Conservation (phyloP, 2,797 vertebrate genomes). For the Gambelia wislizenii region DNA sequence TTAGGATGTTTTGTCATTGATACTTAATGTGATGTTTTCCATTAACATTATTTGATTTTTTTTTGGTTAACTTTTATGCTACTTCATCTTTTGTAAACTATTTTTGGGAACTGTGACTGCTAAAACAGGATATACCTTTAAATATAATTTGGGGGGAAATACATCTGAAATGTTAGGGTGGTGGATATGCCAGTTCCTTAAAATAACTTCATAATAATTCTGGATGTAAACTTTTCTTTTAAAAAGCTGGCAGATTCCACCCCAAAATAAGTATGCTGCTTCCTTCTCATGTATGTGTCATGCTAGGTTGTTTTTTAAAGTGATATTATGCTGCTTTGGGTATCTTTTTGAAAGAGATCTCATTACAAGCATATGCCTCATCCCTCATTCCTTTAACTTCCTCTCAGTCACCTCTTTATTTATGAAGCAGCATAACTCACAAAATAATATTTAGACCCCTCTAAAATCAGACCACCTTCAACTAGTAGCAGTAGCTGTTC, state of each 20-base stretch:
- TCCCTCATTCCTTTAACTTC: background rate
- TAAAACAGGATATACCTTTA: background rate
- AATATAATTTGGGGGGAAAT: background rate
- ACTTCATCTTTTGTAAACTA: background rate
- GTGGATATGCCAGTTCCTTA: background rate
- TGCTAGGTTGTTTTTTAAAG: background rate
- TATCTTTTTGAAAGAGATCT: background rate
- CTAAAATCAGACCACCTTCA: background rate
- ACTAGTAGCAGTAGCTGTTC: background rate
- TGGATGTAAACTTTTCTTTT: rapidly evolving
- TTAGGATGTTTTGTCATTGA: no score
- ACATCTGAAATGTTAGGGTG: background rate
- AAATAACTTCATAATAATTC: background rate
- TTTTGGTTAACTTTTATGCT: background rate
- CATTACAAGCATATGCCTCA: background rate
- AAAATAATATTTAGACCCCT: background rate
- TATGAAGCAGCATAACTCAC: background rate
- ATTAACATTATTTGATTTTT: no score
- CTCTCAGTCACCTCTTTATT: background rate
- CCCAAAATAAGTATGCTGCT: background rate
- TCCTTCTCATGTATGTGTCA: background rate
- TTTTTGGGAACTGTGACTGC: background rate
- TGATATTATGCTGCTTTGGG: background rate
- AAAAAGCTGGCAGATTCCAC: background rate
- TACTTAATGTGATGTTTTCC: no score